Evolutionary conservation across 2,888 invertebrate species (phyloP).

Genomic region (Tholera decimalis): DNA sequence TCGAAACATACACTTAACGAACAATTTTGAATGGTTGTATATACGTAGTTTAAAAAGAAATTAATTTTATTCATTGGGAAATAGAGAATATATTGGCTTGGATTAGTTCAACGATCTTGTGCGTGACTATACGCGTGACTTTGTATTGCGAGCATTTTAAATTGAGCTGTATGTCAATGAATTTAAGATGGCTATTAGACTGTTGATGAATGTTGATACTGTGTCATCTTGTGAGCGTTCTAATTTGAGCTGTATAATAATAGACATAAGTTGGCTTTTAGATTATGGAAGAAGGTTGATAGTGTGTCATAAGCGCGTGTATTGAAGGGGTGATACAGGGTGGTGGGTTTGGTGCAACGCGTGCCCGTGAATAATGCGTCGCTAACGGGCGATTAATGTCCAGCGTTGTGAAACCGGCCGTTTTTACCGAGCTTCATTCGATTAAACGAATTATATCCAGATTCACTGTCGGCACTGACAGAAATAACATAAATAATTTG

Average conservation of each 20-base stretch:
- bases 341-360: slow-evolving; percentile 86
- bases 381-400: slow-evolving; percentile 90
- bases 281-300: slow-evolving; percentile 39
- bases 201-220: slow-evolving; percentile 46
- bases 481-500: slow-evolving; percentile 47
- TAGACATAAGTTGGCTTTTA: slow-evolving; percentile 56
- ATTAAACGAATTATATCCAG: slow-evolving; percentile 64
- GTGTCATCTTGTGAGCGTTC: not conserved
- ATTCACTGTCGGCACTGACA: slow-evolving; percentile 46
- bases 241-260: slow-evolving; percentile 47
- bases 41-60: slow-evolving; percentile 84
- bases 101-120: slow-evolving; percentile 85
- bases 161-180: slow-evolving; percentile 25
- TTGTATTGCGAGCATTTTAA: slow-evolving; percentile 15
- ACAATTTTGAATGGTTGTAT: slow-evolving; percentile 80
- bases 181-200: slow-evolving; percentile 58
- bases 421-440: slow-evolving; percentile 74
- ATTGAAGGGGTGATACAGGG: slow-evolving; percentile 80
- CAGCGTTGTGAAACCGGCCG: slow-evolving; percentile 78
- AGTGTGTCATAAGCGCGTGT: slow-evolving; percentile 59
- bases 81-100: slow-evolving; percentile 90
- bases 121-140: slow-evolving; percentile 59
- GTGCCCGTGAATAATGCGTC: slow-evolving; percentile 90
- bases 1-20: slow-evolving; percentile 45
- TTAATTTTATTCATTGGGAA: slow-evolving; percentile 89